Percentiles rank a stretch among this genome's conserved stretches.
phyloP scores from a whole-genome alignment of 2,888 invertebrate genomes.

The Tanypteryx hageni region DNA sequence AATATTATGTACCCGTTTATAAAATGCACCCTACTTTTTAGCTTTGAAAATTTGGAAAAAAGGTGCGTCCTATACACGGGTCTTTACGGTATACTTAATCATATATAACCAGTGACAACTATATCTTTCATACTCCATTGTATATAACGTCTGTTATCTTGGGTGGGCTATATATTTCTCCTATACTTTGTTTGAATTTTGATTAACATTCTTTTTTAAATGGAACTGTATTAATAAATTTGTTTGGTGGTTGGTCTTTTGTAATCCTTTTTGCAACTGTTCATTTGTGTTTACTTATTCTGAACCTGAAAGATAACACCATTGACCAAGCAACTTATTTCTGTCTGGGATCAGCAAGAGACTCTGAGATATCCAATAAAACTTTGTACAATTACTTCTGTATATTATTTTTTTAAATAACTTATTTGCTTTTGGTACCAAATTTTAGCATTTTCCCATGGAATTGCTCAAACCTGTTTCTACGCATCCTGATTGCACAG shows the following conservation, averaged over 20 bases:
- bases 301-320: neutral
- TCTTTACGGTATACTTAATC: too few relatives aligned
- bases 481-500: slow-evolving; percentile 73
- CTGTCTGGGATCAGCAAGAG: neutral
- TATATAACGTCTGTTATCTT: too few relatives aligned
- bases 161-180: too few relatives aligned
- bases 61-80: too few relatives aligned
- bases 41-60: too few relatives aligned
- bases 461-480: slow-evolving; percentile 81
- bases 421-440: neutral
- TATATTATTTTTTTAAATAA: neutral
- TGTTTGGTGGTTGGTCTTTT: slow-evolving; percentile 1
- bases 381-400: neutral
- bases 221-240: neutral
- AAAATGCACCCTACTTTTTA: too few relatives aligned
- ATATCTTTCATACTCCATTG: too few relatives aligned
- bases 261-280: neutral
- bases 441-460: slow-evolving; percentile 84
- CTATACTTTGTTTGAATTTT: too few relatives aligned
- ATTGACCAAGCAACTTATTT: neutral
- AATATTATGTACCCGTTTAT: too few relatives aligned
- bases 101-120: too few relatives aligned
- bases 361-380: neutral
- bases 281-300: neutral
- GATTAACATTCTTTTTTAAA: too few relatives aligned